Percentiles rank a stretch among this genome's conserved stretches.
Evolutionary conservation across 64 coral and sea anemone species (phyloP).

Genomic region (Orbicella faveolata): DNA sequence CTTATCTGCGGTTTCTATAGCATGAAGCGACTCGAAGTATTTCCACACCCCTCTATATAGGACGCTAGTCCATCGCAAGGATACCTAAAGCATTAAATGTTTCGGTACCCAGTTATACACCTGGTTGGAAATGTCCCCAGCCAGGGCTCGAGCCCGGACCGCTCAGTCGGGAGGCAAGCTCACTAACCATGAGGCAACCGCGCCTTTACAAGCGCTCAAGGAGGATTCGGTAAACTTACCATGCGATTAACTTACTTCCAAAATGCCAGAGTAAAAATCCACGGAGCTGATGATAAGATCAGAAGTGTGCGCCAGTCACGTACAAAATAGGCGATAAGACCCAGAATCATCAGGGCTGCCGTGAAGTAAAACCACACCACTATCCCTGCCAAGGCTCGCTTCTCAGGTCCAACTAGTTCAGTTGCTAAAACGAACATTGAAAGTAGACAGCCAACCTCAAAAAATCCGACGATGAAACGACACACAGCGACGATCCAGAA

Average conservation of each 20-base stretch:
- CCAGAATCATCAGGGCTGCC: constrained; percentile 73
- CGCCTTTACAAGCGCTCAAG: too few species aligned
- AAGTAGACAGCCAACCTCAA: constrained; percentile 64
- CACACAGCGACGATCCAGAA: constrained; percentile 67
- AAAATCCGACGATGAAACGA: constrained; percentile 77
- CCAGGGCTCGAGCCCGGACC: too few species aligned
- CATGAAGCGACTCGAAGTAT: too few species aligned
- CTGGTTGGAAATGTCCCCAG: too few species aligned
- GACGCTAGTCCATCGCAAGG: too few species aligned
- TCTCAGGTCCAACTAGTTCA: constrained; percentile 84
- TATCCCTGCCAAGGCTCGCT: constrained; percentile 64
- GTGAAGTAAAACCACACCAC: constrained; percentile 88
- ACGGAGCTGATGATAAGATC: constrained; percentile 80
- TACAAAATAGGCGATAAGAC: constrained; percentile 75
- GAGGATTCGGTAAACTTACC: too few species aligned
- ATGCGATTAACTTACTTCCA: constrained; percentile 72
- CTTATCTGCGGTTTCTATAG: too few species aligned
- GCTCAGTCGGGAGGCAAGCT: too few species aligned
- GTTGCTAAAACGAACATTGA: constrained; percentile 77
- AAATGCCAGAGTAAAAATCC: constrained; percentile 80
- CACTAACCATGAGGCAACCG: too few species aligned
- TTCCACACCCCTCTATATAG: too few species aligned
- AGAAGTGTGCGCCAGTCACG: constrained; percentile 74
- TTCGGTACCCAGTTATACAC: too few species aligned
- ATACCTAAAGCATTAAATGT: too few species aligned